Conservation (phyloP, 2,888 invertebrate genomes). For the Apocheima hispidaria region DNA sequence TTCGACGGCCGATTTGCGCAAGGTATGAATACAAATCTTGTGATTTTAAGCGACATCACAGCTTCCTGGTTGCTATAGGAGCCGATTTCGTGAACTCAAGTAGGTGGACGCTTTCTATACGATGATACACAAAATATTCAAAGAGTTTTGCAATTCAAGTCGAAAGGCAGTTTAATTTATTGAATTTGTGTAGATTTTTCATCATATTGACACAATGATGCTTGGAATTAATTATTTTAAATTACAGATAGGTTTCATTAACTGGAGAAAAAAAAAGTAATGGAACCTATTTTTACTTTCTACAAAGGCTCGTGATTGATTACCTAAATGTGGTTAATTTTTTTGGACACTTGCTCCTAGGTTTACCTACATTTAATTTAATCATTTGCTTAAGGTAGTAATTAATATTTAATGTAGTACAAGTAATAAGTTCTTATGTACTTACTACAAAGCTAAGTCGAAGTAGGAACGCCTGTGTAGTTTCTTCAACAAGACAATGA, state of each 20-base stretch:
- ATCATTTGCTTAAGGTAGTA: neutral
- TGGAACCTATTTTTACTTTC: no score
- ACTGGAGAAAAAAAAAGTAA: no score
- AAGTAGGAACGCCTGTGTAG: neutral
- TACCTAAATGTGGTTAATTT: no score
- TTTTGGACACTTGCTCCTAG: no score
- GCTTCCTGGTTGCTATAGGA: constrained; percentile 53
- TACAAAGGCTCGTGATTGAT: no score
- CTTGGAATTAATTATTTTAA: neutral
- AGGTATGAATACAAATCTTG: constrained; percentile 54
- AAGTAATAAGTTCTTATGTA: neutral
- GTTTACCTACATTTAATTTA: no score
- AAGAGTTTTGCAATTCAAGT: constrained; percentile 54
- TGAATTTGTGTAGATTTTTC: constrained; percentile 6
- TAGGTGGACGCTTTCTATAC: constrained; percentile 59
- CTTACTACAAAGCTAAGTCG: neutral
- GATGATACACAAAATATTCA: constrained; percentile 48
- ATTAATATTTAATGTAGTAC: neutral
- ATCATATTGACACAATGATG: constrained; percentile 10
- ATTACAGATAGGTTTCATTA: neutral
- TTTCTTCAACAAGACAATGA: neutral
- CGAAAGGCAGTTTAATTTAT: constrained; percentile 44
- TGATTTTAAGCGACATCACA: constrained; percentile 56
- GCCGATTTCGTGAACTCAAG: constrained; percentile 56
- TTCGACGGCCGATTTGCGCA: constrained; percentile 49